These are phyloP conservation scores for Apis cerana DNA, from an alignment of 1,140 invertebrate species.

Conservation along the genomic window DNA sequence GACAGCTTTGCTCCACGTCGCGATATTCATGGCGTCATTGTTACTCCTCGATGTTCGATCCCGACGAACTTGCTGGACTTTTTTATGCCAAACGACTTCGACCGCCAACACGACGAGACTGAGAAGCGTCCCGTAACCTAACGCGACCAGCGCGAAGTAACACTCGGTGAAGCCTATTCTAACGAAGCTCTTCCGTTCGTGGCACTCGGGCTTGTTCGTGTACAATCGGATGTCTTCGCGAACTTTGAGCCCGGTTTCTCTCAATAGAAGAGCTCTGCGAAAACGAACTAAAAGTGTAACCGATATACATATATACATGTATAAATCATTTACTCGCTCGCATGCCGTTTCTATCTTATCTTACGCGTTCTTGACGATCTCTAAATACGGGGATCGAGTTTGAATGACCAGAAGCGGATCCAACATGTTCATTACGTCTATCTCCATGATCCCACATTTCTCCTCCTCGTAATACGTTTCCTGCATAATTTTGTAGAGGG, in stretches of 20 bases:
- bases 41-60: not conserved
- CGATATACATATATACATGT: no score
- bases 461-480: slow-evolving; percentile 85
- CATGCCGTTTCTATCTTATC: not conserved
- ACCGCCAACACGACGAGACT: slow-evolving; percentile 19
- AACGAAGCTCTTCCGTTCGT: slow-evolving; percentile 80
- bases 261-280: slow-evolving; percentile 81
- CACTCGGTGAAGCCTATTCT: slow-evolving; percentile 84
- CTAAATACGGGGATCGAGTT: slow-evolving; percentile 83
- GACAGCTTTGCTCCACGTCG: not conserved
- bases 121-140: slow-evolving; percentile 60
- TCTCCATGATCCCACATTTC: slow-evolving; percentile 85
- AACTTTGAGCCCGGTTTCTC: slow-evolving; percentile 83
- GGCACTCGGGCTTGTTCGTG: slow-evolving; percentile 83
- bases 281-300: slow-evolving; percentile 5
- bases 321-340: no score
- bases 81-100: slow-evolving; percentile 48
- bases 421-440: slow-evolving; percentile 83
- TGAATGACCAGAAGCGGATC: slow-evolving; percentile 83
- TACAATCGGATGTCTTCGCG: slow-evolving; percentile 83
- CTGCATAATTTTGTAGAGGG: slow-evolving; percentile 84
- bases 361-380: slow-evolving; percentile 84
- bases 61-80: not conserved
- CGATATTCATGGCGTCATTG: not conserved
- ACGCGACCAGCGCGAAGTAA: slow-evolving; percentile 76